Conservation (phyloP, 2,113 vertebrate genomes). For the Dicerorhinus sumatrensis region DNA sequence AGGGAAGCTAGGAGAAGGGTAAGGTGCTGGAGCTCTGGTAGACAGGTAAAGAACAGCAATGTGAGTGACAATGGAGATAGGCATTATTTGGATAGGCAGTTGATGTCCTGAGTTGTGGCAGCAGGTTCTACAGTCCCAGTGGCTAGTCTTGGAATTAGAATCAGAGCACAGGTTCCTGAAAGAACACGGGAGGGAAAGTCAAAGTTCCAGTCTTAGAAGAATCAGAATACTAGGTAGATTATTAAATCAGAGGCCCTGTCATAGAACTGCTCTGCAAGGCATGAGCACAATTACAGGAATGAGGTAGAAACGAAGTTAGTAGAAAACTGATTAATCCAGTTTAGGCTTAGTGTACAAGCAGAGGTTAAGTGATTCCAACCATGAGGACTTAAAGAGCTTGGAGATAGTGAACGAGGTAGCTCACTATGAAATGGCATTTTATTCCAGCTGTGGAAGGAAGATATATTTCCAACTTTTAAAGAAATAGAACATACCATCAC, state of each 20-base stretch:
- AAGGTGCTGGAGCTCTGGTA: background rate
- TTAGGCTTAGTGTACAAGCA: background rate
- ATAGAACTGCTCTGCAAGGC: background rate
- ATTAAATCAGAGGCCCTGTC: conserved; percentile 5
- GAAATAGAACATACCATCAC: conserved; percentile 46
- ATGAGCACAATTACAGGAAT: background rate
- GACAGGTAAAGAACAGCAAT: background rate
- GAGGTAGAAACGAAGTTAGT: background rate
- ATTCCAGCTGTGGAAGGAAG: conserved; percentile 10
- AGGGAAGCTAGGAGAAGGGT: background rate
- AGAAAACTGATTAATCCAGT: background rate
- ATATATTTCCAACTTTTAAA: conserved; percentile 54
- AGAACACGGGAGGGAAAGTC: background rate
- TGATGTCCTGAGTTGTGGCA: background rate
- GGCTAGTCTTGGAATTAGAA: background rate
- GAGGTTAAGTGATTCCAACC: background rate
- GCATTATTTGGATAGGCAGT: background rate
- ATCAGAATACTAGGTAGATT: background rate
- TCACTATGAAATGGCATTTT: conserved; percentile 37
- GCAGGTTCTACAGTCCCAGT: background rate
- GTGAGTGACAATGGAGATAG: background rate
- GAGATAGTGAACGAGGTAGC: background rate
- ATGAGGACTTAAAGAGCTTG: conserved; percentile 39
- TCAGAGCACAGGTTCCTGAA: background rate
- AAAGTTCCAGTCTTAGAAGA: background rate